Evolutionary conservation across 2,113 vertebrate genomes (phyloP), one percentile per base, ranked within the genome.

Genomic region (Chionis minor): DNA sequence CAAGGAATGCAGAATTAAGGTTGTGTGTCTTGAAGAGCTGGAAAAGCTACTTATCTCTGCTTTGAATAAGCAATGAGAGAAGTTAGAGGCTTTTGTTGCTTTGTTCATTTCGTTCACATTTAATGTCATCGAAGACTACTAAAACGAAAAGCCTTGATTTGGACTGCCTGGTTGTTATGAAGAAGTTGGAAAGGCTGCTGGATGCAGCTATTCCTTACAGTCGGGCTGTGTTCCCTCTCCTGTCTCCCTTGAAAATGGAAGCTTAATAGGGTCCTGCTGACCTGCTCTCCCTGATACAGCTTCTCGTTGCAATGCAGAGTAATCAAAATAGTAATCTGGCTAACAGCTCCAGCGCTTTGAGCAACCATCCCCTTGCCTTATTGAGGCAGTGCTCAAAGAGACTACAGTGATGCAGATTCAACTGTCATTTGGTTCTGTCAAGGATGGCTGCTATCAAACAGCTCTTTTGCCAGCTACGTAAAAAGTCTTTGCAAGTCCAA

Each of bases 221-320:
- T 33, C 0, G 0, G 16, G 9, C 49, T 85, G 7, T 27, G 28
- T 79, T 72, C 13, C 40, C 14, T 75, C 38, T 87, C 9, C 19
- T 1, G 0, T 59, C 0, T 1, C 24, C 14, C 5, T 33, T 38
- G 49, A 54, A 70, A 73, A 40, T 16, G 30, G 44, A 61, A 77
- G 42, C 35, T 67, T 69, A 8, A 20, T 12, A 19, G 30, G 49
- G 35, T 91, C 72, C 35, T 81, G 35, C 45, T 86, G 66, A 51
- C 61, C 73, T 63, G 19, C n/a, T 74, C 3, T 45, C 42, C 8
- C 26, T 74, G 16, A 24, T 71, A 28, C 42, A 45, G 19, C 45
- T 59, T 65, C 81, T 93, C 45, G 22, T 5, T 61, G 35, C 2
- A 3, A 24, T 16, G 30, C 51, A 28, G 35, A 62, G 42, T 45